Evolutionary conservation across 2,888 invertebrate genomes (phyloP).

Genomic region (Phyllotreta striolata): DNA sequence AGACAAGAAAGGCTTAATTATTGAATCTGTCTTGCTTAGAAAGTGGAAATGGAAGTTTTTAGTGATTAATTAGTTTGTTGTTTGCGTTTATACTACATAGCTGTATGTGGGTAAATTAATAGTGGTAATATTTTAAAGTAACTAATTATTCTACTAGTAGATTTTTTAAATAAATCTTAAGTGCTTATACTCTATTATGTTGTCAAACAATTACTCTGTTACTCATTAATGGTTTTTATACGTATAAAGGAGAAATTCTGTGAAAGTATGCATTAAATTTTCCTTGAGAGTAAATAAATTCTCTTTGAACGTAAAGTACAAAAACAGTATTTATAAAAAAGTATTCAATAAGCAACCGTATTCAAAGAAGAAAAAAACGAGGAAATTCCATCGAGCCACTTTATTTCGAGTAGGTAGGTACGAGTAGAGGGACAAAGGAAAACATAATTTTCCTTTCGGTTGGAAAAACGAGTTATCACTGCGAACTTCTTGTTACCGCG

Average conservation of each 20-base stretch:
- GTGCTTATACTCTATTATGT: no score
- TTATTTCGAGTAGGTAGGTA: constrained; percentile 11
- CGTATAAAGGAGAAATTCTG: no score
- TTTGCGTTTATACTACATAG: background rate
- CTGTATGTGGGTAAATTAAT: no score
- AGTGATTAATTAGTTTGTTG: background rate
- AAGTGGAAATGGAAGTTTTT: background rate
- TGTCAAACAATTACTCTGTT: no score
- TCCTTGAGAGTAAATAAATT: no score
- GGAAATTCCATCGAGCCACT: background rate
- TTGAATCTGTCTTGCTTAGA: constrained; percentile 4
- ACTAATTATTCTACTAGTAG: no score
- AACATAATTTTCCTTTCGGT: constrained; percentile 15
- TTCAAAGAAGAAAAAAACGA: constrained; percentile 16
- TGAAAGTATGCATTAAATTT: no score
- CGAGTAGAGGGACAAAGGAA: constrained; percentile 11
- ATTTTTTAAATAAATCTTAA: no score
- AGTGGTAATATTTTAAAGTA: no score
- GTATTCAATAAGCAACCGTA: background rate
- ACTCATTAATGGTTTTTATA: no score
- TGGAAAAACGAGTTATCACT: constrained; percentile 17
- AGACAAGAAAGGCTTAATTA: constrained; percentile 9
- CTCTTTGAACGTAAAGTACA: no score
- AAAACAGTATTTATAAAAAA: no score
- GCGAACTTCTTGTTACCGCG: constrained; percentile 20